Base-by-base conservation (phyloP, 2,113 vertebrate species). In the Murina feae region DNA sequence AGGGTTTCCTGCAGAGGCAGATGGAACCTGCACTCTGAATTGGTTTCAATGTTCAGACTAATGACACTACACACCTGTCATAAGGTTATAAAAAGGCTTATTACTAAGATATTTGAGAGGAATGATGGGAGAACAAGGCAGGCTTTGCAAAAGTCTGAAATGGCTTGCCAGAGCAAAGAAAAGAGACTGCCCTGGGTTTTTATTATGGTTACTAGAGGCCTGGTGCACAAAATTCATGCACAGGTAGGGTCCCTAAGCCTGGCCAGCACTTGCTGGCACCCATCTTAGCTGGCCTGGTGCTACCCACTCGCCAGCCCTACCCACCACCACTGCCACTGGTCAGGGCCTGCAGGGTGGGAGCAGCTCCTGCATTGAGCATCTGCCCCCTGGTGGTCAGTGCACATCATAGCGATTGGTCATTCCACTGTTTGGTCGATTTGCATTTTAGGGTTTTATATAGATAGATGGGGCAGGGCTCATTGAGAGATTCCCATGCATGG, bases 271-370 rank as follows among this genome's bases (percentile, higher is more conserved):
- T 44, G 10, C 58, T 60, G 1, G 9, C 10, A 60, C 55, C 9
- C 9, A 11, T 25, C 58, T 60, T 28, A 25, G 58, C 58, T 60
- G 58, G 10, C 58, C 58, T 28, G 58, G 23, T 25, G 1, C 58
- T 4, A 1, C 58, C 58, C 10, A 4, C 9, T 60, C 25, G 12
- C 58, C 25, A 10, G 58, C 58, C 58, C 23, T 0, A 0, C 10
- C 58, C 1, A 23, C 58, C 58, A 60, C 58, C 4, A 0, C 58
- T 10, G 1, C 25, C 2, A 1, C 3, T 60, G 25, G 25, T 28
- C 1, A 3, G 58, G 58, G 9, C 58, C 10, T 60, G 58, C 23
- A 60, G 58, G 58, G 23, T 60, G 58, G 58, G 23, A 10, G 58
- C 25, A 60, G 25, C 4, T 60, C 25, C 58, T 60, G 9, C 9